Percentiles rank a stretch among this genome's conserved stretches.
Conservation (phyloP, 2,113 vertebrate species). For the Nycticorax nycticorax region DNA sequence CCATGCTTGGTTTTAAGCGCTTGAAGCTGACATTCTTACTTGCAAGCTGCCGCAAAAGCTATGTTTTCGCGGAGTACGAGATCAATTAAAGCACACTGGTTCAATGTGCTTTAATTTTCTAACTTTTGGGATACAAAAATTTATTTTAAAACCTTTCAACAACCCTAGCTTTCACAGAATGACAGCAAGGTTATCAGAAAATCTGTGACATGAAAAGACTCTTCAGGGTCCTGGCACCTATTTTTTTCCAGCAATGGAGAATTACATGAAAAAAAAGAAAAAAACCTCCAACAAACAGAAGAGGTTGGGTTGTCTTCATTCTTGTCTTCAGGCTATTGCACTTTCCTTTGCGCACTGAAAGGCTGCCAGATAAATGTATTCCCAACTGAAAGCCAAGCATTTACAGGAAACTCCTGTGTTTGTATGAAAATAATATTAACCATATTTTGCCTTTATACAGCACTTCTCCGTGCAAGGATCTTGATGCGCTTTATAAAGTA, state of each 20-base stretch:
- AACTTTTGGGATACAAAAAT: neutral
- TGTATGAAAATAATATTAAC: slow-evolving; percentile 27
- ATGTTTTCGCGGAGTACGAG: neutral
- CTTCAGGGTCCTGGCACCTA: neutral
- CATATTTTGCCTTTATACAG: neutral
- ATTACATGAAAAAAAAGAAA: neutral
- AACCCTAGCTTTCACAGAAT: neutral
- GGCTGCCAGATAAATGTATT: slow-evolving; percentile 44
- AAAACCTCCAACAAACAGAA: neutral
- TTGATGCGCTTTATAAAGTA: neutral
- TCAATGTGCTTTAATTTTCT: neutral
- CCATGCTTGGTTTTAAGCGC: neutral
- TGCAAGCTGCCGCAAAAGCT: neutral
- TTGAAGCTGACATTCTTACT: neutral
- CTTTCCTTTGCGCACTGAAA: slow-evolving; percentile 30
- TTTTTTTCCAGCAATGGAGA: slow-evolving; percentile 4
- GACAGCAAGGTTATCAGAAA: neutral
- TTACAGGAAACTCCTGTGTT: neutral
- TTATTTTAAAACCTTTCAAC: neutral
- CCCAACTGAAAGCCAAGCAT: slow-evolving; percentile 14
- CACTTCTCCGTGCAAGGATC: neutral
- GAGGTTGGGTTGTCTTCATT: slow-evolving; percentile 20
- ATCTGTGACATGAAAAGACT: neutral
- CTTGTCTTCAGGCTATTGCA: slow-evolving; percentile 42
- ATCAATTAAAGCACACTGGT: neutral